A percentile compares a stretch with the other conserved stretches of the same genome.
These are phyloP conservation scores for Carettochelys insculpta DNA, from an alignment of 2,113 vertebrate species.

Conservation along the genomic window DNA sequence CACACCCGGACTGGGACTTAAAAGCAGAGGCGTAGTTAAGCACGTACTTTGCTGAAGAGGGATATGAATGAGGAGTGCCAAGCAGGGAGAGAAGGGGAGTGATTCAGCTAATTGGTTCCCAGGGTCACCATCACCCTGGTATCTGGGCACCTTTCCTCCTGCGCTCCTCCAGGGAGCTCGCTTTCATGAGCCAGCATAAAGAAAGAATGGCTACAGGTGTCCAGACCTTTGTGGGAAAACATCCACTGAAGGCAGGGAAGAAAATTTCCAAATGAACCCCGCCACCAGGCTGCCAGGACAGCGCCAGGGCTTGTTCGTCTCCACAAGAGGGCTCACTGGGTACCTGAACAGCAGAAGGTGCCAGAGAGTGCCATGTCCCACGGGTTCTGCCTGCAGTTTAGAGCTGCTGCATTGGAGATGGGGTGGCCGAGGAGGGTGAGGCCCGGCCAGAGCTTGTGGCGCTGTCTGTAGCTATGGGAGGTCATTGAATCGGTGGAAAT, in stretches of 20 bases:
- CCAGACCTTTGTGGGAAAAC: background rate
- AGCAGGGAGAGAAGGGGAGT: background rate
- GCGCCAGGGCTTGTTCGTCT: background rate
- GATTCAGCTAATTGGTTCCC: background rate
- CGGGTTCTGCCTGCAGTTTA: background rate
- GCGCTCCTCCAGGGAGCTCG: background rate
- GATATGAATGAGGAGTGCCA: rapidly evolving
- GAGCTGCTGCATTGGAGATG: background rate
- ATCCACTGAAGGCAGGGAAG: background rate
- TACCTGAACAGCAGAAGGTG: background rate
- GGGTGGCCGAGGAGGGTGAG: background rate
- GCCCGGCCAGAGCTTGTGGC: background rate
- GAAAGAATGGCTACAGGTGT: background rate
- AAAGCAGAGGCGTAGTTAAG: background rate
- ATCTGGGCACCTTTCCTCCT: background rate
- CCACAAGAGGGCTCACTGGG: background rate
- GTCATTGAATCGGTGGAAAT: background rate
- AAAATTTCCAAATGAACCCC: background rate
- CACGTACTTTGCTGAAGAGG: background rate
- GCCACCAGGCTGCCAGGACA: background rate
- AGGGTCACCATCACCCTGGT: background rate
- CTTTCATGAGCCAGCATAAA: background rate
- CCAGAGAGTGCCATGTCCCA: too few relatives aligned
- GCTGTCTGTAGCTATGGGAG: background rate
- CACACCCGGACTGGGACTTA: background rate